These are phyloP conservation scores for Agapostemon virescens DNA, from an alignment of 2,888 invertebrate genomes.

Conservation along the genomic window DNA sequence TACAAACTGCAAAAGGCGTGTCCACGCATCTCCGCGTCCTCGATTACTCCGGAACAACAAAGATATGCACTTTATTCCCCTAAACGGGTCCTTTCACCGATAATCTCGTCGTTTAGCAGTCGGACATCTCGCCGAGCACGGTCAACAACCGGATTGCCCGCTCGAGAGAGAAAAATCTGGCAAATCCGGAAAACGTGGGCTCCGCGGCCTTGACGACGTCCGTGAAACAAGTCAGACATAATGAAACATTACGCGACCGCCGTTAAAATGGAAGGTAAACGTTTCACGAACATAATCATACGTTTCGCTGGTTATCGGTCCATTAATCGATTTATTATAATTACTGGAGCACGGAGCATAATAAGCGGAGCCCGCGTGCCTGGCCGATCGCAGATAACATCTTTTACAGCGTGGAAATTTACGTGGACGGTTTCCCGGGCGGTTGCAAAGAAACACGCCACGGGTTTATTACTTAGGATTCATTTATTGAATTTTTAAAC, in stretches of 20 bases:
- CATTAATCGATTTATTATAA: conserved; percentile 61
- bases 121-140: conserved; percentile 4
- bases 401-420: conserved; percentile 27
- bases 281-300: conserved; percentile 31
- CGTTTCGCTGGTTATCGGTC: conserved; percentile 40
- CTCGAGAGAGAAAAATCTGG: not conserved
- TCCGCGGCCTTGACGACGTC: not conserved
- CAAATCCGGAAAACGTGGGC: not conserved
- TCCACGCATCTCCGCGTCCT: not conserved
- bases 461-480: conserved; percentile 40
- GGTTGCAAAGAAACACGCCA: conserved; percentile 4
- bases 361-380: conserved; percentile 9
- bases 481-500: conserved; percentile 32
- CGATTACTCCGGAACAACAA: not conserved
- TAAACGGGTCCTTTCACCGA: not conserved
- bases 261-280: conserved; percentile 17
- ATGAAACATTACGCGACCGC: conserved; percentile 3
- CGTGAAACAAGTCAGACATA: conserved; percentile 6
- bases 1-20: not conserved
- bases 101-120: not conserved
- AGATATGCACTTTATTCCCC: not conserved
- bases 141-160: conserved; percentile 4
- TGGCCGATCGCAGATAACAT: conserved; percentile 26
- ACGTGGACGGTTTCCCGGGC: conserved; percentile 13
- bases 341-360: conserved; percentile 37